Base-by-base conservation (phyloP, 2,113 vertebrate species). In the Vanacampus margaritifer region DNA sequence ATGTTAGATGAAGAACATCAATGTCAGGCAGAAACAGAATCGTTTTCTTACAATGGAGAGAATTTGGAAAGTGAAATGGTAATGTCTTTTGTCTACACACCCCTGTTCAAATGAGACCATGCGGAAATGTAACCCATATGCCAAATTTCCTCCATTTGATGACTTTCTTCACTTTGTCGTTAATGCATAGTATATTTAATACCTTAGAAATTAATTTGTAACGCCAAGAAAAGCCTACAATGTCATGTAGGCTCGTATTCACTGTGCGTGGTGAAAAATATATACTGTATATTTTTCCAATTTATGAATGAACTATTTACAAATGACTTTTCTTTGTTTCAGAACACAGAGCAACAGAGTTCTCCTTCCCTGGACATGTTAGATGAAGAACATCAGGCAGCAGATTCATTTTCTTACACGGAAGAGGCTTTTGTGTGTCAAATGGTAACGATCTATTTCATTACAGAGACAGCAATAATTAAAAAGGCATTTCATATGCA, bases 291-390 rank as follows among this genome's bases (percentile, higher is more conserved):
- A n/a, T n/a, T n/a, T n/a, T n/a, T n/a, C n/a, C n/a, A n/a, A n/a
- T n/a, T n/a, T n/a, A n/a, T n/a, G 51, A 14, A 26, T 28, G 10
- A 26, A 24, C 28, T 11, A 24, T 14, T 16, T 46, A 46, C 6
- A 3, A 14, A 14, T 1, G 3, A 24, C 3, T 14, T 54, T 54
- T 24, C 5, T 24, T 54, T 54, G 23, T 54, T 54, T 13, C 51
- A 54, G 51, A 54, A 54, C 23, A 54, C 51, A 26, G 54, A 32
- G 54, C 26, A 57, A 14, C 54, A 57, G 54, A 57, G 26, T 57
- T 28, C 54, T 32, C 54, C 26, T 4, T 54, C 51, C 13, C 23
- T 57, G 26, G 54, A 32, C 32, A 57, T 32, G 54, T 57, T 57
- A 32, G 54, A 57, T 14, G 54, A 32, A 57, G 54, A 57, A 19